These are phyloP conservation scores for Propsilocerus akamusi DNA, from an alignment of 1,140 invertebrate species.

Conservation along the genomic window DNA sequence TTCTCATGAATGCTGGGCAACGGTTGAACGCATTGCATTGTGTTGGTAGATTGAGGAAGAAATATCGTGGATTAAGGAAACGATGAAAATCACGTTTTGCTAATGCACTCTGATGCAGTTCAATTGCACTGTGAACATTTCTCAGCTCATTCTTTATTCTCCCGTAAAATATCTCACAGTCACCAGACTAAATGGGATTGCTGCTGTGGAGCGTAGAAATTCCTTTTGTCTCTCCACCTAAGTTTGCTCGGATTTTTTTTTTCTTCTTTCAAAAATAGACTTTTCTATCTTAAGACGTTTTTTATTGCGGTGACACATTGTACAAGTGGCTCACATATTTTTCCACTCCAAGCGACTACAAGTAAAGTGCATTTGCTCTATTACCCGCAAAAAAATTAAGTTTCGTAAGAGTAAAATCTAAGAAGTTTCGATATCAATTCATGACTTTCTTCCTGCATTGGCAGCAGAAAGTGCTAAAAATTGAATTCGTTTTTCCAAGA, in stretches of 20 bases:
- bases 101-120: slow-evolving; percentile 4
- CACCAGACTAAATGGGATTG: not conserved
- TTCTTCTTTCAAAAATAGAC: not conserved
- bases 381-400: not conserved
- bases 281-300: slow-evolving; percentile 1
- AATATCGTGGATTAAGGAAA: not conserved
- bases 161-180: not conserved
- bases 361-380: not conserved
- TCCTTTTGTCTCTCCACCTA: not conserved
- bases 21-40: not conserved
- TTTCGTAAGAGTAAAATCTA: too few species aligned
- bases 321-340: not conserved
- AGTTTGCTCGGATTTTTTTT: not conserved
- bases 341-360: not conserved
- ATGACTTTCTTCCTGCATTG: too few species aligned
- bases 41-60: not conserved
- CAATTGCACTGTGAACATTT: not conserved
- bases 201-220: not conserved
- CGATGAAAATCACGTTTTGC: not conserved
- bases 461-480: too few species aligned
- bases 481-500: too few species aligned
- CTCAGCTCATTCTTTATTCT: not conserved
- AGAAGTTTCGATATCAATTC: too few species aligned
- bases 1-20: not conserved
- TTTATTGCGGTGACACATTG: slow-evolving; percentile 1